Percentiles rank a stretch among this genome's conserved stretches.
Evolutionary conservation across 2,797 vertebrate species (phyloP).

Genomic region (Helostoma temminkii): DNA sequence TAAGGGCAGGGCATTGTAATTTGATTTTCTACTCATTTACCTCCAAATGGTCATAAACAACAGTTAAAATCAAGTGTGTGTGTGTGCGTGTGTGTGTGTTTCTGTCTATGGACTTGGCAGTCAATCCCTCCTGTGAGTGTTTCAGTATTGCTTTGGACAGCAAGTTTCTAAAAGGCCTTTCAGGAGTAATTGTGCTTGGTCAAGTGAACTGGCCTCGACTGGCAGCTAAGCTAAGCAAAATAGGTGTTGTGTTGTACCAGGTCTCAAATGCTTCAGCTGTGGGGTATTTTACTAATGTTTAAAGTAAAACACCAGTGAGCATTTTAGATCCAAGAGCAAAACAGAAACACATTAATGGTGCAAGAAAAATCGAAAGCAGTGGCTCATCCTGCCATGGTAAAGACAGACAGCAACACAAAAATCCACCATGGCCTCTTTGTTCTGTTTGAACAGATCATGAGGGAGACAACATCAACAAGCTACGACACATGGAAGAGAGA

Average conservation of each 20-base stretch:
- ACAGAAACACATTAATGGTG: constrained; percentile 38
- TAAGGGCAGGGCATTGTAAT: constrained; percentile 79
- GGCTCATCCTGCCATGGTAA: constrained; percentile 19
- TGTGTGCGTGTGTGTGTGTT: constrained; percentile 27
- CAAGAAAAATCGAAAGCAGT: constrained; percentile 9
- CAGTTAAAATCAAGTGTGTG: constrained; percentile 78
- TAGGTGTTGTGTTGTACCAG: constrained; percentile 71
- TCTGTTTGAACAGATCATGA: constrained; percentile 23
- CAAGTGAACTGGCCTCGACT: constrained; percentile 78
- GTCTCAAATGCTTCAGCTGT: constrained; percentile 39
- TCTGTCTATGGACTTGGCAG: constrained; percentile 63
- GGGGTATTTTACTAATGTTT: constrained; percentile 39
- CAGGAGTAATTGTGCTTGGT: constrained; percentile 85
- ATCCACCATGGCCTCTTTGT: constrained; percentile 23
- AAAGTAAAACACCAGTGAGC: constrained; percentile 41
- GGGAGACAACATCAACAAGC: not conserved
- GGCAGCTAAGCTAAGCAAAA: constrained; percentile 82
- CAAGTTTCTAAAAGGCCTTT: constrained; percentile 84
- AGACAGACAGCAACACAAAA: constrained; percentile 27
- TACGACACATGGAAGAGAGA: not conserved
- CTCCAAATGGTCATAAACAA: constrained; percentile 84
- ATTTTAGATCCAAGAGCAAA: constrained; percentile 41
- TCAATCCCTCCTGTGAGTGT: constrained; percentile 81
- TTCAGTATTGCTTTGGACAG: constrained; percentile 84
- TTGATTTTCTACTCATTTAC: constrained; percentile 82